Conservation (phyloP, 64 coral and sea anemone genomes). For the Montipora sp. region DNA sequence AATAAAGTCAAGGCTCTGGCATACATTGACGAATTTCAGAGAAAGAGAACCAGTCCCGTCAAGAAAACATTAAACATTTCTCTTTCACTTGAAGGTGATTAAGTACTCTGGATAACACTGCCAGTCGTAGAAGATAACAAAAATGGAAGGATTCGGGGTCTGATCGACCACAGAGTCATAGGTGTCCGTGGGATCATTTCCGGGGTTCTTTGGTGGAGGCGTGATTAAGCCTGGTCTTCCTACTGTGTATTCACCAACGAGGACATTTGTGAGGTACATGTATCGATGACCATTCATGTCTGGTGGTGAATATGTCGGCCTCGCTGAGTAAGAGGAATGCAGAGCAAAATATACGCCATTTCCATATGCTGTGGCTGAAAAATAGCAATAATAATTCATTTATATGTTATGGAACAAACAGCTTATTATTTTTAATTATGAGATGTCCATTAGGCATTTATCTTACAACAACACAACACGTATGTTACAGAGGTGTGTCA, state of each 20-base stretch:
- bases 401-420: background rate
- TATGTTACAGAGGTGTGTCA: no score
- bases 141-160: background rate
- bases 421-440: no score
- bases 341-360: slow-evolving; percentile 63
- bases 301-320: slow-evolving; percentile 28
- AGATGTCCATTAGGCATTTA: no score
- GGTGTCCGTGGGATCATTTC: background rate
- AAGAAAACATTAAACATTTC: background rate
- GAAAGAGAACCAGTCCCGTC: no score
- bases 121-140: slow-evolving; percentile 64
- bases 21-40: no score
- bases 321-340: slow-evolving; percentile 33
- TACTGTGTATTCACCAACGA: background rate
- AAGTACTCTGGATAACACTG: slow-evolving; percentile 57
- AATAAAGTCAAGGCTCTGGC: no score
- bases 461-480: no score
- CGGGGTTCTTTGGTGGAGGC: slow-evolving; percentile 37
- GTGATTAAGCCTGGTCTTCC: slow-evolving; percentile 49
- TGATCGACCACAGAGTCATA: slow-evolving; percentile 48
- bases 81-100: background rate
- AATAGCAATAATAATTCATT: background rate
- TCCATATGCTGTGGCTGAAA: slow-evolving; percentile 47
- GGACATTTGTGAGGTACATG: slow-evolving; percentile 55
- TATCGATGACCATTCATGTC: slow-evolving; percentile 30